These are phyloP conservation scores for Radopholus similis DNA, from an alignment of 1,140 invertebrate species.

Conservation along the genomic window DNA sequence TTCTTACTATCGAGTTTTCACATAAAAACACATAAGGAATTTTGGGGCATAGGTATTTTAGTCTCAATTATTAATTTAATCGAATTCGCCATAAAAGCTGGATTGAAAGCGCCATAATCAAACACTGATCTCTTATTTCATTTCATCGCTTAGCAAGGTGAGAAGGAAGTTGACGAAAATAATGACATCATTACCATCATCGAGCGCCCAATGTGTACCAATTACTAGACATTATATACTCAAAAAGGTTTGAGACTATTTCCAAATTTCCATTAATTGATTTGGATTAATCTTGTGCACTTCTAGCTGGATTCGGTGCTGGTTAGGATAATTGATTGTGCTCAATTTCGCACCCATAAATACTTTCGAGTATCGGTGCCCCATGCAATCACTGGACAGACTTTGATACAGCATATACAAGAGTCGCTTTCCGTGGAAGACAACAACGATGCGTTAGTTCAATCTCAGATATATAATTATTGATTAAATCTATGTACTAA, in stretches of 20 bases:
- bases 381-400: slow-evolving; percentile 56
- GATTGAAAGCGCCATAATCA: no score
- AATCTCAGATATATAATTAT: no score
- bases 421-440: slow-evolving; percentile 51
- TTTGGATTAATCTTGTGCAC: background rate
- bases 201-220: slow-evolving; percentile 15
- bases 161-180: no score
- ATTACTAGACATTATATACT: slow-evolving; percentile 24
- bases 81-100: no score
- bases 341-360: slow-evolving; percentile 53
- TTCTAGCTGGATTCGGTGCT: slow-evolving; percentile 50
- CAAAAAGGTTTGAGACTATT: slow-evolving; percentile 5
- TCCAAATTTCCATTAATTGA: slow-evolving; percentile 11
- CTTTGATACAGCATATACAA: slow-evolving; percentile 48
- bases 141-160: no score
- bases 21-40: no score
- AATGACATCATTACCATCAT: slow-evolving; percentile 20
- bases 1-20: no score
- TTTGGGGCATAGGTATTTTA: no score
- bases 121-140: no score
- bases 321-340: slow-evolving; percentile 39
- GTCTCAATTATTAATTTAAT: no score
- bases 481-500: no score
- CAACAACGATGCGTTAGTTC: slow-evolving; percentile 39
- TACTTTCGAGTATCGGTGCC: slow-evolving; percentile 59